These are phyloP conservation scores for Spongilla lacustris DNA, from an alignment of 37 sponge, comb jelly and placozoan species.

Conservation along the genomic window DNA sequence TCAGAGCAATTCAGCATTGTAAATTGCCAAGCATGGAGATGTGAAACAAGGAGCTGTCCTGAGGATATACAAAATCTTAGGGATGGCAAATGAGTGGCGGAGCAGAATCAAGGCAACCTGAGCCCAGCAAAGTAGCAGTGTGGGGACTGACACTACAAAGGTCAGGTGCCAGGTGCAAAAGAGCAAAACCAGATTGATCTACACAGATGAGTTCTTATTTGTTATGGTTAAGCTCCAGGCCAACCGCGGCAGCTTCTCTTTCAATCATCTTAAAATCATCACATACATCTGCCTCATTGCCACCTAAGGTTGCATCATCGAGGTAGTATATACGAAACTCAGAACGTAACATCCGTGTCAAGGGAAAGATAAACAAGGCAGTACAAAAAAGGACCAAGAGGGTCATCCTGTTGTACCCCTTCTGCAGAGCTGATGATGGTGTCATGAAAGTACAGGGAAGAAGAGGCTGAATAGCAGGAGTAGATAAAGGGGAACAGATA, in stretches of 20 bases:
- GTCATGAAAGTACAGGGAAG: not conserved
- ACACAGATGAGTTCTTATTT: no score
- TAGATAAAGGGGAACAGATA: not conserved
- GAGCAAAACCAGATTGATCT: no score
- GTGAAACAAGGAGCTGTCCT: constrained; percentile 33
- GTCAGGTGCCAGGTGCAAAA: no score
- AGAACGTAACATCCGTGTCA: not conserved
- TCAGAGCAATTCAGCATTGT: not conserved
- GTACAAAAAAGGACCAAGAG: not conserved
- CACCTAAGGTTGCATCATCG: no score
- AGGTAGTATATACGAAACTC: no score
- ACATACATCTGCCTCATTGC: no score
- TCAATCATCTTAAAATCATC: no score
- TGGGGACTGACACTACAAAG: no score
- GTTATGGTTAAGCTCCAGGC: no score
- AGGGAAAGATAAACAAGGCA: not conserved
- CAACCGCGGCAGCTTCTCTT: no score
- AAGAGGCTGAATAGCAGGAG: not conserved
- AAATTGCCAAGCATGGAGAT: not conserved
- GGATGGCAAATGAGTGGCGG: constrained; percentile 26
- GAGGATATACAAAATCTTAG: constrained; percentile 35
- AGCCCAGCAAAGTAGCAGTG: no score
- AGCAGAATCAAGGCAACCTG: constrained; percentile 37
- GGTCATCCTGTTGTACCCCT: not conserved
- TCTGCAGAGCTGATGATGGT: no score